Evolutionary conservation across 2,797 vertebrate species (phyloP), one percentile per base, ranked within the genome.

Genomic region (Danionella dracula): DNA sequence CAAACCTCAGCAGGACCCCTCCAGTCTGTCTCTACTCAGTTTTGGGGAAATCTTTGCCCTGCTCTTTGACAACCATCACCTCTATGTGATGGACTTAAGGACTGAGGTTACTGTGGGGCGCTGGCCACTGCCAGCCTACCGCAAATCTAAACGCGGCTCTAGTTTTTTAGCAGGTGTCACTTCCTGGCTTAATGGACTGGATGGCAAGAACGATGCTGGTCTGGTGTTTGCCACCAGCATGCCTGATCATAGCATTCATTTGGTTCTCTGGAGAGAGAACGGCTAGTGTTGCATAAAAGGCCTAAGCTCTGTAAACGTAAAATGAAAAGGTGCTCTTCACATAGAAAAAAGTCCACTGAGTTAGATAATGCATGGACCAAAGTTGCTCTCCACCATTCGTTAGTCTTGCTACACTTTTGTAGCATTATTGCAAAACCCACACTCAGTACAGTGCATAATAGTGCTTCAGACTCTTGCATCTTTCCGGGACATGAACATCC

Each of bases 191-290:
- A 91, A 98, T 0, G 97, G 96, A 75, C 87, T 99, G 80, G 94
- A 98, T 2, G 94, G 94, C 23, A 87, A 78, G 77, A 98, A 99
- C 63, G 97, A 99, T 78, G 85, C 89, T 0, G 97, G 97, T 67
- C 88, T 99, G 81, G 95, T 99, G 79, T 99, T 99, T 70, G 96
- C 97, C 76, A 98, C 96, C 72, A 99, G 96, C 84, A 99, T 99
- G 97, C 97, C 96, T 0, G 97, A 99, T 84, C 94, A 99, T 86
- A 99, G 97, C 89, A 99, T 99, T 86, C 97, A 99, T 82, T 81
- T 99, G 86, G 96, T 99, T 42, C 86, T 98, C 82, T 99, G 97
- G 97, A 98, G 94, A 81, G 95, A 97, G 78, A 95, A 96, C 0
- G 90, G 93, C 77, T 99, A 91, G 91, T 60, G 10, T 9, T 21